Percentiles rank a stretch among this genome's conserved stretches.
These are phyloP conservation scores for Megatriorchis doriae DNA, from an alignment of 2,113 vertebrate species.

Conservation along the genomic window DNA sequence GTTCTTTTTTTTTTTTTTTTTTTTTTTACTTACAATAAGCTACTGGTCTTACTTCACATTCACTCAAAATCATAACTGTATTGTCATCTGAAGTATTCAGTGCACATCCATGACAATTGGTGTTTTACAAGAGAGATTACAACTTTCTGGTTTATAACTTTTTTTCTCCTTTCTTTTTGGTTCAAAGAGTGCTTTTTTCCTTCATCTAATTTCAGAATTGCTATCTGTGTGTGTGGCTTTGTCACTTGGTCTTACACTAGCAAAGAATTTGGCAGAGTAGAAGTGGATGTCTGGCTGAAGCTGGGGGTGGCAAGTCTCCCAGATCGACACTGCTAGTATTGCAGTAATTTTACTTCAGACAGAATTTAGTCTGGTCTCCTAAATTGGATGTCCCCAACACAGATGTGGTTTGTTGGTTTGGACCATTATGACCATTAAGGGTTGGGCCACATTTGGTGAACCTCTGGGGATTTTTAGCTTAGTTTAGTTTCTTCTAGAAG, in stretches of 20 bases:
- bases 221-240: neutral
- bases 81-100: neutral
- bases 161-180: neutral
- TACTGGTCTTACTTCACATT: neutral
- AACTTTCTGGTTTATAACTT: neutral
- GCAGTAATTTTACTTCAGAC: neutral
- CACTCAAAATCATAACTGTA: neutral
- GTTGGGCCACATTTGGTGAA: neutral
- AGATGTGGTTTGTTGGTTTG: neutral
- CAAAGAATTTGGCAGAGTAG: neutral
- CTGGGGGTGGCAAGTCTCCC: fast-evolving
- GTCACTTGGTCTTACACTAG: neutral
- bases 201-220: neutral
- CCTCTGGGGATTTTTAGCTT: neutral
- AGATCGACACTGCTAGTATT: neutral
- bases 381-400: neutral
- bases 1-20: no score
- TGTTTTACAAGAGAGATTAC: neutral
- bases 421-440: neutral
- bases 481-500: neutral
- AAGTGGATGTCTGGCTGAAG: neutral
- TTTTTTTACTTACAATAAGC: neutral
- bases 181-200: neutral
- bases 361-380: neutral
- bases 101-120: fast-evolving